Base-by-base conservation (phyloP, 2,797 vertebrate genomes). In the Coendou prehensilis region DNA sequence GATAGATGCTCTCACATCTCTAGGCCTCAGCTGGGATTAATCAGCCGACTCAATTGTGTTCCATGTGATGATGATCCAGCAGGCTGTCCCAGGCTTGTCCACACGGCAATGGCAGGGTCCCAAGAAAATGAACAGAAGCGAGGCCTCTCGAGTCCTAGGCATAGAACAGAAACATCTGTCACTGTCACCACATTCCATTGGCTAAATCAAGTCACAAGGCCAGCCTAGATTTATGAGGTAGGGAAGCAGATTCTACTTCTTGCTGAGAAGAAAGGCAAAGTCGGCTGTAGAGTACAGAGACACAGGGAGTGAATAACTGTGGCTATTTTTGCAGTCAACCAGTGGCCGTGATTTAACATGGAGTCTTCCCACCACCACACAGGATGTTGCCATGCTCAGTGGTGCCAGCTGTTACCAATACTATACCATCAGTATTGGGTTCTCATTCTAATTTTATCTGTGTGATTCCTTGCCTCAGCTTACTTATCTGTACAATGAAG, bases 221-320 rank as follows among this genome's bases (percentile, higher is more conserved):
- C 79, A 93, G n/a, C 17, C 73, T 54, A 59, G 52, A 79, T 18
- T 50, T 78, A 47, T 0, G 3, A 2, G 30, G 6, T 59, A 6
- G 78, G 6, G 22, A 37, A 73, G 9, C 14, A 61, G 14, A 90
- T 37, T 63, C 30, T 78, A n/a, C 11, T 9, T 87, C 37, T 90
- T 52, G 41, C 50, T 45, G 63, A 50, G 41, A 87, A 75, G 63
- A 96, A 69, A 47, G 41, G 9, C n/a, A 93, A 94, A 94, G 47
- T 75, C 61, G 63, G 2, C 22, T 30, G 30, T 30, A 59, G 91
- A 91, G 1, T 28, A 10, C 20, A 30, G 61, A n/a, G 56, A 30
- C 4, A 18, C n/a, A 8, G 6, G 1, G 17, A 85, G 37, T 63
- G n/a, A 89, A 41, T n/a, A 37, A 47, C 6, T 26, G 22, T 57